Base-by-base conservation (phyloP, 2,797 vertebrate genomes). In the Aulostomus chinensis region DNA sequence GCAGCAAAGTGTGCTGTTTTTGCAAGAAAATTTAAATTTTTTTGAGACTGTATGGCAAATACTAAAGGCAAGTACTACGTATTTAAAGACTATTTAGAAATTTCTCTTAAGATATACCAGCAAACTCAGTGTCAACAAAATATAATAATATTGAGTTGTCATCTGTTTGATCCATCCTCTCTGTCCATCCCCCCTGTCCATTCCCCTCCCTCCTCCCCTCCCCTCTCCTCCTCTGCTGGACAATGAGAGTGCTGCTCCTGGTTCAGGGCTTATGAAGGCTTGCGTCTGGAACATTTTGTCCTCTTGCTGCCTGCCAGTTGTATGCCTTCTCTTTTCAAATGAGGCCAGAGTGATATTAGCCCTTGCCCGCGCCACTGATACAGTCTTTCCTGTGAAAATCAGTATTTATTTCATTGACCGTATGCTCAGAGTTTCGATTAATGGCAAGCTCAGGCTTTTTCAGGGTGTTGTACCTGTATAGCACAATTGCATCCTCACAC, bases 221-320 rank as follows among this genome's bases (percentile, higher is more conserved):
- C 13, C 14, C 24, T 2, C 5, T 5, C 22, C 11, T 26, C 31
- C 47, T 20, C 51, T 34, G 39, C 32, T 35, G 62, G 51, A 77
- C 70, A 66, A 38, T 73, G 38, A 54, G 17, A 45, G 49, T 14
- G 33, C 40, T 12, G 40, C 65, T 63, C 36, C 33, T 52, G 52
- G 29, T 46, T 49, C 46, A 36, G 47, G 54, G 64, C 58, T 84
- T 81, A 71, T 35, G 29, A 32, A 57, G 40, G 60, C 43, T 64
- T 60, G 68, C 3, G 42, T 76, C 32, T 47, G 76, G 83, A 85
- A 89, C 83, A 86, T 86, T 84, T 66, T 86, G 85, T 88, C 76
- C 82, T 65, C 37, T 40, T 2, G 2, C 34, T 61, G 73, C 15
- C 50, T 68, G 68, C 81, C 54, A 56, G 66, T 57, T 22, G 9